These are phyloP conservation scores for Psilopogon haemacephalus DNA, from an alignment of 2,113 vertebrate species.

Conservation along the genomic window DNA sequence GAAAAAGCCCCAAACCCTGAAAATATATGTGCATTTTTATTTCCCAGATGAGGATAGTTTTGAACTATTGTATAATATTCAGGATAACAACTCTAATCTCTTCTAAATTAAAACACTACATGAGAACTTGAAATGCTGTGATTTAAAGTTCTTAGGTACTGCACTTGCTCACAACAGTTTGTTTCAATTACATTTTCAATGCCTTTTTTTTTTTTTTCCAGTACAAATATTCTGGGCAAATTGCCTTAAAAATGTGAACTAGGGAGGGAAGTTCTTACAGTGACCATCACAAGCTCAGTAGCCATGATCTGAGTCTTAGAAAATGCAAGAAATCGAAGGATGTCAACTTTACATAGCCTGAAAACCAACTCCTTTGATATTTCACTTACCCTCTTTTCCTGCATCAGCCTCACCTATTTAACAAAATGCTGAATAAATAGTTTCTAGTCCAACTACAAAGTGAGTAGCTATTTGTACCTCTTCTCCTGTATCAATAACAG, in stretches of 20 bases:
- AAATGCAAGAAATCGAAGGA: background rate
- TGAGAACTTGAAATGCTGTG: constrained; percentile 3
- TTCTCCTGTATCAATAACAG: background rate
- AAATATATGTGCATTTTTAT: background rate
- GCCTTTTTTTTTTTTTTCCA: background rate
- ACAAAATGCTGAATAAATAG: background rate
- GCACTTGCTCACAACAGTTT: background rate
- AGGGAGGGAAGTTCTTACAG: background rate
- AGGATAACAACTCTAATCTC: background rate
- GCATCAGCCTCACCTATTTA: background rate
- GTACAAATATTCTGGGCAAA: background rate
- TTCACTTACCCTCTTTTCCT: background rate
- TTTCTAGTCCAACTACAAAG: background rate
- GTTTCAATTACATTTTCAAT: background rate
- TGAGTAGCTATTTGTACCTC: background rate
- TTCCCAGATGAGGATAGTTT: background rate
- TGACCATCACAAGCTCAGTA: background rate
- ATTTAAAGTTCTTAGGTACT: background rate
- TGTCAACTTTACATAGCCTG: background rate
- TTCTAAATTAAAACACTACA: constrained; percentile 20
- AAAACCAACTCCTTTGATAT: background rate
- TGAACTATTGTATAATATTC: background rate
- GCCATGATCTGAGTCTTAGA: background rate
- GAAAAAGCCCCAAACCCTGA: background rate
- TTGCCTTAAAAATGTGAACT: background rate